These are phyloP conservation scores for Lepidochrysops patricia DNA, from an alignment of 2,888 invertebrate species.

Conservation along the genomic window DNA sequence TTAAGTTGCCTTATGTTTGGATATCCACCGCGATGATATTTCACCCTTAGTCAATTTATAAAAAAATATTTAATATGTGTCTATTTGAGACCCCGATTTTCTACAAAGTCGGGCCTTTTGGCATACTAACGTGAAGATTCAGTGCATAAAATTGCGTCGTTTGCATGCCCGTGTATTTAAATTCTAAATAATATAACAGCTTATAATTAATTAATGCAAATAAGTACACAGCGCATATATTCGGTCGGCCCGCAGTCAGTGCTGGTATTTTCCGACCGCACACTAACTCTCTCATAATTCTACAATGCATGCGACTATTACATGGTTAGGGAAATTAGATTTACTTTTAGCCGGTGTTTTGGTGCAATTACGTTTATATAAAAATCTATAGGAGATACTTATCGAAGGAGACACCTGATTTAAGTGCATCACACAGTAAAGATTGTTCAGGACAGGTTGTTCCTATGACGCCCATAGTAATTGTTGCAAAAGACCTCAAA, in stretches of 20 bases:
- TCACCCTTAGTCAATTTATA: too few species aligned
- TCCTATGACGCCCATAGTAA: too few species aligned
- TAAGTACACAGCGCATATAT: slow-evolving; percentile 13
- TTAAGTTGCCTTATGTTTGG: too few species aligned
- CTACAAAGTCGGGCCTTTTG: too few species aligned
- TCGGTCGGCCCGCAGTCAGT: slow-evolving; percentile 6
- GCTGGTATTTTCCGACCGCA: slow-evolving; percentile 14
- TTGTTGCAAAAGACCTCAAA: too few species aligned
- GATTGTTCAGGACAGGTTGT: too few species aligned
- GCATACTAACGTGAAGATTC: too few species aligned
- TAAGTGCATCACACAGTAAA: not conserved
- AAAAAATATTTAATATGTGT: too few species aligned
- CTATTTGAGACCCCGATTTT: too few species aligned
- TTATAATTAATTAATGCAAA: slow-evolving; percentile 12
- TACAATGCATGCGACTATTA: slow-evolving; percentile 8
- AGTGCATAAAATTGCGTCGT: not conserved
- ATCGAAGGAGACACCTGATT: too few species aligned
- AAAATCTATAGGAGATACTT: not conserved
- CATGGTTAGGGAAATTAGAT: slow-evolving; percentile 13
- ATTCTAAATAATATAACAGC: not conserved
- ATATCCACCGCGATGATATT: too few species aligned
- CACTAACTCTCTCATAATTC: slow-evolving; percentile 15
- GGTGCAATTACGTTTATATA: not conserved
- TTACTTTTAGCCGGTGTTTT: slow-evolving; percentile 2
- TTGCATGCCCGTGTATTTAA: not conserved